These are phyloP conservation scores for Neolamprologus sp. DNA, from an alignment of 2,113 vertebrate species.

Conservation along the genomic window DNA sequence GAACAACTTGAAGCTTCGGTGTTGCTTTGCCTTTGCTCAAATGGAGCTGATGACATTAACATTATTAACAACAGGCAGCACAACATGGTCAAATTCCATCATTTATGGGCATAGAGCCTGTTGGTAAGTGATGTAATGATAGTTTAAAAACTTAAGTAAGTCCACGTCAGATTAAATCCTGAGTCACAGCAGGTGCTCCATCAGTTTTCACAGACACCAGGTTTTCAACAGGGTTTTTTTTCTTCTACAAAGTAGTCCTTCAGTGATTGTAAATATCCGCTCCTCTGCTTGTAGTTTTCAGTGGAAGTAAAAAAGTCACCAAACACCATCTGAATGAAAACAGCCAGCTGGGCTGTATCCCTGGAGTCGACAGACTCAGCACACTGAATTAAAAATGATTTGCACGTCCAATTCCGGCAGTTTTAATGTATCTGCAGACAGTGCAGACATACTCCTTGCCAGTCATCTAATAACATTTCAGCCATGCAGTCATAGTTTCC, in stretches of 20 bases:
- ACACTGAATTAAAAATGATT: background rate
- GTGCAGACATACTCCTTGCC: background rate
- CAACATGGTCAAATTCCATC: background rate
- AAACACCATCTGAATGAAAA: background rate
- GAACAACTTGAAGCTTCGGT: background rate
- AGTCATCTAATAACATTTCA: background rate
- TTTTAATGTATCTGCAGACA: background rate
- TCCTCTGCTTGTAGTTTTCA: background rate
- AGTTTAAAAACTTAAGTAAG: background rate
- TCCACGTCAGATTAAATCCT: background rate
- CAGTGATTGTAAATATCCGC: background rate
- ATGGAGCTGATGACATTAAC: background rate
- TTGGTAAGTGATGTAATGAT: background rate
- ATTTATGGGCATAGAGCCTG: background rate
- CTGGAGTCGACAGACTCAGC: background rate
- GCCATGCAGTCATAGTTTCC: background rate
- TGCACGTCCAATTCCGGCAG: background rate
- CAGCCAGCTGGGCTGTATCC: background rate
- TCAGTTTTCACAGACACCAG: background rate
- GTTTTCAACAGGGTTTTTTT: background rate
- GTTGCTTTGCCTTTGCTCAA: background rate
- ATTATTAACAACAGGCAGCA: background rate
- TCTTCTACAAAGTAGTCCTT: background rate
- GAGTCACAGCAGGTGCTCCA: background rate
- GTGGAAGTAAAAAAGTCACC: background rate